A percentile compares a stretch with the other conserved stretches of the same genome.
These are phyloP conservation scores for Ailurus styani DNA, from an alignment of 2,113 vertebrate species.

Conservation along the genomic window DNA sequence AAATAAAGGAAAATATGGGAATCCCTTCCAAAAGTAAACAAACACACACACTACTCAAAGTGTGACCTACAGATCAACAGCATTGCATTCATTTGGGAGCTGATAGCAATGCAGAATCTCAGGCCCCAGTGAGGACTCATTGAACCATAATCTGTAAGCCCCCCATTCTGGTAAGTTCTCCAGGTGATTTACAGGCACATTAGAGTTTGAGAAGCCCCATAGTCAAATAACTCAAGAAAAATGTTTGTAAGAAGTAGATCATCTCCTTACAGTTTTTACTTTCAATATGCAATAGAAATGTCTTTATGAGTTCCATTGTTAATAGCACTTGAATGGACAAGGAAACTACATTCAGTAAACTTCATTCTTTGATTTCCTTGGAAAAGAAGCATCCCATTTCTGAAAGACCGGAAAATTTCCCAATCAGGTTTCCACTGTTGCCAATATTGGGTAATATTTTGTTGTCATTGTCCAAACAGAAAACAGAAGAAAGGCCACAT, in stretches of 20 bases:
- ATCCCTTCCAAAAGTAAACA: not conserved
- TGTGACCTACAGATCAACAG: not conserved
- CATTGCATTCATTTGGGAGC: not conserved
- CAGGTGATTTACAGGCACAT: not conserved
- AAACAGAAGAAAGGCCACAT: not conserved
- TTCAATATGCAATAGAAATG: not conserved
- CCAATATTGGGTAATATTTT: not conserved
- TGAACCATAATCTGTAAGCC: not conserved
- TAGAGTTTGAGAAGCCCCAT: not conserved
- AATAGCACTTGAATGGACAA: not conserved
- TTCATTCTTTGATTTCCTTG: slow-evolving; percentile 14
- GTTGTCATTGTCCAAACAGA: not conserved
- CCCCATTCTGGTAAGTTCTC: not conserved
- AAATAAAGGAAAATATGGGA: not conserved
- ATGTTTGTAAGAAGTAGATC: not conserved
- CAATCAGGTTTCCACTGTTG: not conserved
- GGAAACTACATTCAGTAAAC: not conserved
- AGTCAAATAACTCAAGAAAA: not conserved
- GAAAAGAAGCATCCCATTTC: not conserved
- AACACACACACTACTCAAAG: not conserved
- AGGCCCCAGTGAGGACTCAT: not conserved
- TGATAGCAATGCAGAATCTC: not conserved
- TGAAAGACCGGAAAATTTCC: not conserved
- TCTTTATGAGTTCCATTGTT: not conserved
- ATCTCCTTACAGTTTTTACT: not conserved